These are phyloP conservation scores for Tiliacea aurago DNA, from an alignment of 2,888 invertebrate species.

Conservation along the genomic window DNA sequence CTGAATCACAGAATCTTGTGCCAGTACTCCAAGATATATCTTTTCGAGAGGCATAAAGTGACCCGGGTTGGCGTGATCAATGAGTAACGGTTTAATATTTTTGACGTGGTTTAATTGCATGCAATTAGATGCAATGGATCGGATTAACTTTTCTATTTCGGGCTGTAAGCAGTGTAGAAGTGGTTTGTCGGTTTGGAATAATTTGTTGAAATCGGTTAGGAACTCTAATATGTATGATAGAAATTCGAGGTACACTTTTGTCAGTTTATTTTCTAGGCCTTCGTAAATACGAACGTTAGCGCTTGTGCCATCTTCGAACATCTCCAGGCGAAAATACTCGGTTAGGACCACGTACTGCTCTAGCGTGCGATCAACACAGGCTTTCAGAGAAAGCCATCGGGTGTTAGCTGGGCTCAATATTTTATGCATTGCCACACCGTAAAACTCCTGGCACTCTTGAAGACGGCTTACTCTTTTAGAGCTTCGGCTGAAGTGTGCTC, in stretches of 20 bases:
- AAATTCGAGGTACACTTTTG: not conserved
- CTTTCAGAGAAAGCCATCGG: too few species aligned
- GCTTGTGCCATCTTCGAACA: slow-evolving; percentile 1
- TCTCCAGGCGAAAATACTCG: not conserved
- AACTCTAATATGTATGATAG: not conserved
- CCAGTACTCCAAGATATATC: too few species aligned
- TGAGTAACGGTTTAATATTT: not conserved
- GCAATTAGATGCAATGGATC: slow-evolving; percentile 1
- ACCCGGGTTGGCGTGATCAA: too few species aligned
- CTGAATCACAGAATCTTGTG: too few species aligned
- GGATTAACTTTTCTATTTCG: not conserved
- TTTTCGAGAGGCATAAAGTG: too few species aligned
- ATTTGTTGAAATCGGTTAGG: not conserved
- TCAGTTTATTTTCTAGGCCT: not conserved
- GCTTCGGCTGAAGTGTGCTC: not conserved
- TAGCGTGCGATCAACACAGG: not conserved
- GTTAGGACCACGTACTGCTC: not conserved
- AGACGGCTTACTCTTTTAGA: not conserved
- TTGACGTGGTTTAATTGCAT: not conserved
- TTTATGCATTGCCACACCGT: not conserved
- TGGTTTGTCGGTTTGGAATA: not conserved
- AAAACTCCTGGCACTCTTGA: not conserved
- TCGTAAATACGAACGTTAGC: slow-evolving; percentile 1
- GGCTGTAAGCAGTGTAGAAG: not conserved
- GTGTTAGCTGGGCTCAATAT: not conserved